Percentiles rank a stretch among this genome's conserved stretches.
phyloP scores from a whole-genome alignment of 2,113 vertebrate species.

The Phalacrocorax brasilianus region DNA sequence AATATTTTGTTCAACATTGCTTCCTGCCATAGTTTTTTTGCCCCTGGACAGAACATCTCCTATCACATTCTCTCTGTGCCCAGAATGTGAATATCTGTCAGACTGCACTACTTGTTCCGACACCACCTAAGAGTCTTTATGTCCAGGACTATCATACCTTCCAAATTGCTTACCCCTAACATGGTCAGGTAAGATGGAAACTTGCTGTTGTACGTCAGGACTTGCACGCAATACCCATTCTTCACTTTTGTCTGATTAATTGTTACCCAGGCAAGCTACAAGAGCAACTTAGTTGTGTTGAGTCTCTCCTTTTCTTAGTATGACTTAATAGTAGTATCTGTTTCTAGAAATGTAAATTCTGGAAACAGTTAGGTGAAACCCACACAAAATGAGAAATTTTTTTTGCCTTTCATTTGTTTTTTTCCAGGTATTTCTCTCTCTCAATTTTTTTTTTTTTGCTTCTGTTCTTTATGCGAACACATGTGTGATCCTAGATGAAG shows the following conservation, averaged over 20 bases:
- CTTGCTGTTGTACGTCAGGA: conserved; percentile 1
- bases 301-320: background rate
- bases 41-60: background rate
- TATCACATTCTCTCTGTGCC: conserved; percentile 1
- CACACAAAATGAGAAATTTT: background rate
- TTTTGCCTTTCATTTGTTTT: background rate
- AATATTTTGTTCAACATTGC: conserved; percentile 8
- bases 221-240: background rate
- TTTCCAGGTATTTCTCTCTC: background rate
- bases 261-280: background rate
- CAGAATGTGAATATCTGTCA: conserved; percentile 24
- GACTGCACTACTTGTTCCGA: conserved; percentile 4
- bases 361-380: background rate
- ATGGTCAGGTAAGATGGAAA: background rate
- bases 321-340: background rate
- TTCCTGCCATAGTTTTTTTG: background rate
- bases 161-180: background rate
- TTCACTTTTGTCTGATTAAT: background rate
- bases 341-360: background rate
- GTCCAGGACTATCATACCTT: background rate
- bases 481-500: background rate
- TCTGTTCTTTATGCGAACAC: background rate
- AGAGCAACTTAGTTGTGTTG: background rate
- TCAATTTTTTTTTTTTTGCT: background rate
- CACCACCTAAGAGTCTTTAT: background rate